Conservation (phyloP, 2,113 vertebrate species). For the Psilopsiagon aymara region DNA sequence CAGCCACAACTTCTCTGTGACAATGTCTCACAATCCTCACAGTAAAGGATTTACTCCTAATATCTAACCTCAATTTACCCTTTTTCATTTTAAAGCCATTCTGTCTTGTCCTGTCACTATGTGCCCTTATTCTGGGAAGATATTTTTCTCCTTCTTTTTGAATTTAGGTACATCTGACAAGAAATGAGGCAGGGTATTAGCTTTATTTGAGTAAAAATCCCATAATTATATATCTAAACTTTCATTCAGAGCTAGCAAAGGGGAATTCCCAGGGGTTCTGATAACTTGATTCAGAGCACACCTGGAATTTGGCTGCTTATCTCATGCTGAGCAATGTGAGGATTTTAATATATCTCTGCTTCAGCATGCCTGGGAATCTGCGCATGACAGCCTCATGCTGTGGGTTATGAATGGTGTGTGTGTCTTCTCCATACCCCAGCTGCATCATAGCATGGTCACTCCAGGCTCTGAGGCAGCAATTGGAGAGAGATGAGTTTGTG, state of each 20-base stretch:
- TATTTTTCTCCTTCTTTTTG: not conserved
- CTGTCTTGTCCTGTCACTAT: too few relatives aligned
- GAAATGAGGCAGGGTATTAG: not conserved
- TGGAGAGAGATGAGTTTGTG: not conserved
- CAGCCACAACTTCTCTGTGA: not conserved
- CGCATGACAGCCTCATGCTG: fast-evolving
- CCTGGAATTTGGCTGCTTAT: not conserved
- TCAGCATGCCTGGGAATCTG: not conserved
- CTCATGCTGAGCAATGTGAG: not conserved
- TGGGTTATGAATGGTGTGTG: fast-evolving
- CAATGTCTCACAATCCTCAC: not conserved
- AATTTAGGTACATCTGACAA: not conserved
- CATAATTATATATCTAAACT: not conserved
- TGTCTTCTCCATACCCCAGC: not conserved
- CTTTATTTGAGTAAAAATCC: not conserved
- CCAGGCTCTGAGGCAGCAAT: not conserved
- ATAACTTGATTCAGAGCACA: not conserved
- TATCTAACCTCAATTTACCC: not conserved
- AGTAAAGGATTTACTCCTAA: not conserved
- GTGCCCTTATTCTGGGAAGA: not conserved
- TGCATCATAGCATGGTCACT: not conserved
- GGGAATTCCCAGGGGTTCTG: not conserved
- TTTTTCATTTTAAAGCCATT: not conserved
- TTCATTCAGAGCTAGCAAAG: not conserved
- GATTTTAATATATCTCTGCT: not conserved